Evolutionary conservation across 2,113 vertebrate genomes (phyloP).

Genomic region (Aix galericulata): DNA sequence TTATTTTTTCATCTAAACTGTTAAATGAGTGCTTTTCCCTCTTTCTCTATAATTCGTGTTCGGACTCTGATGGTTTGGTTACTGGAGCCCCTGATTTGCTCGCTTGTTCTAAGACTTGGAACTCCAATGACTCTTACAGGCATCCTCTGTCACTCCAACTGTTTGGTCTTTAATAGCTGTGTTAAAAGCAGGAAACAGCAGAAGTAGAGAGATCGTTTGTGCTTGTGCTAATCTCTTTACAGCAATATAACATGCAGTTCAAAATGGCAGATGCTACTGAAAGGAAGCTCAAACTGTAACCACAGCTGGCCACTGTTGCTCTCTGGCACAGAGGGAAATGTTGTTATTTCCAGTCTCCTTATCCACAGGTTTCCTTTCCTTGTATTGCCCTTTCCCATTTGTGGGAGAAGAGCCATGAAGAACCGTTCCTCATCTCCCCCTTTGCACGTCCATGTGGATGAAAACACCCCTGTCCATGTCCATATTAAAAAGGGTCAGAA

Average conservation of each 20-base stretch:
- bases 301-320: conserved; percentile 22
- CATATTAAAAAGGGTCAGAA: conserved; percentile 89
- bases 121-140: neutral
- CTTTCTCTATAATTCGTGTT: neutral
- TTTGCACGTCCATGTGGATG: conserved; percentile 91
- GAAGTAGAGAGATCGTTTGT: neutral
- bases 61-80: neutral
- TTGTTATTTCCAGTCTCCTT: conserved; percentile 76
- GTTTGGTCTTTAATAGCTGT: neutral
- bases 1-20: neutral
- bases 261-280: neutral
- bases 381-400: conserved; percentile 64
- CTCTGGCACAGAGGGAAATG: conserved; percentile 44
- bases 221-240: neutral
- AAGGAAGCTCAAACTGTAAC: neutral
- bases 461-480: conserved; percentile 90
- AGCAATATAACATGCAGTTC: neutral
- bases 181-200: neutral
- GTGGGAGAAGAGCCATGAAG: conserved; percentile 85
- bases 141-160: neutral
- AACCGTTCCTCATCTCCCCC: conserved; percentile 87
- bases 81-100: neutral
- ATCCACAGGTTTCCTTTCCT: conserved; percentile 75
- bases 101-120: neutral
- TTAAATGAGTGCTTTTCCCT: neutral